Percentiles rank a stretch among this genome's conserved stretches.
These are phyloP conservation scores for Pelmatolapia mariae DNA, from an alignment of 2,113 vertebrate genomes.

Conservation along the genomic window DNA sequence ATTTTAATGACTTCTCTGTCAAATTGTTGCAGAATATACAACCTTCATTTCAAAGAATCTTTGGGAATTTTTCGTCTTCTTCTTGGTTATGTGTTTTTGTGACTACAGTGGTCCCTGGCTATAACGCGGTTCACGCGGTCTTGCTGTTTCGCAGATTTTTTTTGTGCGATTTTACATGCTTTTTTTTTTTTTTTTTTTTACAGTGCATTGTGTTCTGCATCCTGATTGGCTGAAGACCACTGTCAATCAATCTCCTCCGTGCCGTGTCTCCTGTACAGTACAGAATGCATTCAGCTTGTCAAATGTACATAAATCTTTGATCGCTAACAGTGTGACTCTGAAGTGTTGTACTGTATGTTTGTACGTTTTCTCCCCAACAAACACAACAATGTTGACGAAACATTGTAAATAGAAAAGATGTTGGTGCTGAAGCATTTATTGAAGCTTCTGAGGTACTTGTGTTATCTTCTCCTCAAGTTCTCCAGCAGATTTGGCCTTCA, in stretches of 20 bases:
- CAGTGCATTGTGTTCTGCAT: neutral
- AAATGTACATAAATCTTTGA: neutral
- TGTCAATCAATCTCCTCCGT: no score
- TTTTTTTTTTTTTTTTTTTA: neutral
- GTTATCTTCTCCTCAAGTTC: neutral
- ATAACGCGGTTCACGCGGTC: neutral
- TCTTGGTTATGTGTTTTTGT: neutral
- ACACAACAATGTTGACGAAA: neutral
- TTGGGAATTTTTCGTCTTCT: neutral
- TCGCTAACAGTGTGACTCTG: neutral
- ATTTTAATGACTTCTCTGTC: neutral
- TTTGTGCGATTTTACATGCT: neutral
- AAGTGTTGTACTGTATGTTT: neutral
- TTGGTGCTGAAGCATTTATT: neutral
- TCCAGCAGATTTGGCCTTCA: neutral
- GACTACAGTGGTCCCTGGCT: neutral
- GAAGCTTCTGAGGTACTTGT: neutral
- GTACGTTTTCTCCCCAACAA: neutral
- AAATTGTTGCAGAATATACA: neutral
- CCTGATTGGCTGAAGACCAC: no score
- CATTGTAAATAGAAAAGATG: neutral
- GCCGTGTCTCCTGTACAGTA: no score
- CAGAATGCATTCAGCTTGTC: neutral
- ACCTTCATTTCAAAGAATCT: neutral
- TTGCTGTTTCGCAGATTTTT: neutral